Conservation (phyloP, 2,113 vertebrate genomes). For the Alethe castanea region DNA sequence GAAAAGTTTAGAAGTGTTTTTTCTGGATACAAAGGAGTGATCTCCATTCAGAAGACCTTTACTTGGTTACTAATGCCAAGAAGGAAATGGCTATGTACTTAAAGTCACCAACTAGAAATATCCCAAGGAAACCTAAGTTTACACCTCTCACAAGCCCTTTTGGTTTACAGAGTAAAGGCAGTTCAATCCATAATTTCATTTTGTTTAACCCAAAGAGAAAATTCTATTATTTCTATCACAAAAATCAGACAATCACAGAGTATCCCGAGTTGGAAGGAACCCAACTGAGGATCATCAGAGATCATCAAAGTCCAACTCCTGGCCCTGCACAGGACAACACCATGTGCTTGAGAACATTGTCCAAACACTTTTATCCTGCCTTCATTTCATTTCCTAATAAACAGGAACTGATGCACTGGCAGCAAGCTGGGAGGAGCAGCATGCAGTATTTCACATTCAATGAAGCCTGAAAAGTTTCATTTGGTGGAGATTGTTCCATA, state of each 20-base stretch:
- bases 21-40: neutral
- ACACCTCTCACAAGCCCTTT: neutral
- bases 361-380: neutral
- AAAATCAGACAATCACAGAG: neutral
- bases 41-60: neutral
- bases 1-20: neutral
- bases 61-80: neutral
- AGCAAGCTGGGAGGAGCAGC: neutral
- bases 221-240: neutral
- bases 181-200: neutral
- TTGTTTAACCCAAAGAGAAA: constrained; percentile 19
- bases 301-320: neutral
- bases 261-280: neutral
- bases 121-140: neutral
- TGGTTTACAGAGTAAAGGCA: neutral
- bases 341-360: too few species aligned
- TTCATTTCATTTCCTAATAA: constrained; percentile 31
- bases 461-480: neutral
- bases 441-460: constrained; percentile 29
- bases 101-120: neutral
- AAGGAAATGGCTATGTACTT: neutral
- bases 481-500: constrained; percentile 1
- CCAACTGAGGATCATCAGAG: too few species aligned
- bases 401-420: neutral
- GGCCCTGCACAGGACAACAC: neutral